Evolutionary conservation across 2,888 invertebrate genomes (phyloP).

Genomic region (Ormyrus nitidulus): DNA sequence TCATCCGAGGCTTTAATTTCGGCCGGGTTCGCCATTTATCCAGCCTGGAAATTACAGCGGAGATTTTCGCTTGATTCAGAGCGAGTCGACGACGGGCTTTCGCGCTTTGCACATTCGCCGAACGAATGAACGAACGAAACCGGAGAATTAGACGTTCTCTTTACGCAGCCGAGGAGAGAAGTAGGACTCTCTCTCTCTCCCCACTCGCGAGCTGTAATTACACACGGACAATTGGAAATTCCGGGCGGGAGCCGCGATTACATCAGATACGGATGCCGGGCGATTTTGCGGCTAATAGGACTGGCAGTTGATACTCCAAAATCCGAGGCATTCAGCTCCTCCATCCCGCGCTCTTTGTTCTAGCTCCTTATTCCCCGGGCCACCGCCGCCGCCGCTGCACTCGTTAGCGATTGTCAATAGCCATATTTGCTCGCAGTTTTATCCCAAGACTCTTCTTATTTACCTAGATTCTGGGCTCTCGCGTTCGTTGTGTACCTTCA

Average conservation of each 20-base stretch:
- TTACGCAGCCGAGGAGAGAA: constrained; percentile 5
- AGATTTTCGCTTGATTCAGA: constrained; percentile 28
- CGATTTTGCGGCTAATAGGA: constrained; percentile 38
- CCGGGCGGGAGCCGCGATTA: constrained; percentile 40
- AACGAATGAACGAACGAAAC: constrained; percentile 25
- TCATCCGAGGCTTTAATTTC: neutral
- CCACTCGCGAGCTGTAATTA: constrained; percentile 34
- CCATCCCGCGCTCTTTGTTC: too few relatives aligned
- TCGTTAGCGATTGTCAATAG: neutral
- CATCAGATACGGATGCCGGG: constrained; percentile 45
- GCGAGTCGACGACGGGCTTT: neutral
- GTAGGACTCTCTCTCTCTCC: neutral
- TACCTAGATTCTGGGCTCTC: too few relatives aligned
- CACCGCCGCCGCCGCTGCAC: too few relatives aligned
- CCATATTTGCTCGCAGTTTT: too few relatives aligned
- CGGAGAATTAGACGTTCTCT: constrained; percentile 33
- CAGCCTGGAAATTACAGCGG: neutral
- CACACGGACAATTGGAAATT: constrained; percentile 51
- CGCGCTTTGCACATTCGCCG: neutral
- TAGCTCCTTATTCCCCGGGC: too few relatives aligned
- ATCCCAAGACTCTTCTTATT: too few relatives aligned
- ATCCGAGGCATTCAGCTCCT: constrained; percentile 25
- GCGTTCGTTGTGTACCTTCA: too few relatives aligned
- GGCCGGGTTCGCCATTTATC: neutral
- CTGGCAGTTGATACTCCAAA: constrained; percentile 44